phyloP scores from a whole-genome alignment of 2,113 vertebrate species.

The Brienomyrus brachyistius region DNA sequence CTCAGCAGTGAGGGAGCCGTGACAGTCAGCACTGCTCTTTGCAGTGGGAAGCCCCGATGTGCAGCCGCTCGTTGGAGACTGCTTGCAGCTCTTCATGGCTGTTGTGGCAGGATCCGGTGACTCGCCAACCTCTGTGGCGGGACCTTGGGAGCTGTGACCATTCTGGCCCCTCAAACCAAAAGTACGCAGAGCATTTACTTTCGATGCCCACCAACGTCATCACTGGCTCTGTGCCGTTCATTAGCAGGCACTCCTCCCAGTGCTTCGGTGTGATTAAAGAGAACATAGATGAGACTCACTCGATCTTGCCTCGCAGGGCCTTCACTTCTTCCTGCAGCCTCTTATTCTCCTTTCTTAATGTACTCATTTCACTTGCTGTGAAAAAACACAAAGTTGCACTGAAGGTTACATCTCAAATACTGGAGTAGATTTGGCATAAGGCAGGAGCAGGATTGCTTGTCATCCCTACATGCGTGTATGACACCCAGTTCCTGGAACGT shows the following conservation, averaged over 20 bases:
- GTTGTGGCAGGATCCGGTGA: constrained; percentile 37
- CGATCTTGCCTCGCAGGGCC: constrained; percentile 31
- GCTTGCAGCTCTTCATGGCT: constrained; percentile 21
- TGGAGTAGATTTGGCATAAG: not conserved
- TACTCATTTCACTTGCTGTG: constrained; percentile 55
- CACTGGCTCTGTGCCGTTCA: not conserved
- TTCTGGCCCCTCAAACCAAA: constrained; percentile 32
- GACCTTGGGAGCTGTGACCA: constrained; percentile 32
- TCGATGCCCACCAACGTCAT: not conserved
- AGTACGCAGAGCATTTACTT: not conserved
- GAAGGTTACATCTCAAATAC: not conserved
- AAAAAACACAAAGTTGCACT: constrained; percentile 14
- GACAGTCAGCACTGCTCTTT: constrained; percentile 42
- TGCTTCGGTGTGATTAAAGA: not conserved
- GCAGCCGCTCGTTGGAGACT: constrained; percentile 39
- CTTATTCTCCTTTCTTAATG: constrained; percentile 56
- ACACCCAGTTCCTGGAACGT: not conserved
- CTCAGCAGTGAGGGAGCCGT: constrained; percentile 29
- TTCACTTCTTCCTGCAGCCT: constrained; percentile 50
- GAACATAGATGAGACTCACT: constrained; percentile 45
- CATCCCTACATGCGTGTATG: not conserved
- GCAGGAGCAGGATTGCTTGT: not conserved
- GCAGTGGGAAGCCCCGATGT: constrained; percentile 7
- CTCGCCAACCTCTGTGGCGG: constrained; percentile 39
- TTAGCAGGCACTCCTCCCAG: not conserved